A percentile compares a stretch with the other conserved stretches of the same genome.
These are phyloP conservation scores for Anarhynchus alexandrinus DNA, from an alignment of 2,113 vertebrate genomes.

Conservation along the genomic window DNA sequence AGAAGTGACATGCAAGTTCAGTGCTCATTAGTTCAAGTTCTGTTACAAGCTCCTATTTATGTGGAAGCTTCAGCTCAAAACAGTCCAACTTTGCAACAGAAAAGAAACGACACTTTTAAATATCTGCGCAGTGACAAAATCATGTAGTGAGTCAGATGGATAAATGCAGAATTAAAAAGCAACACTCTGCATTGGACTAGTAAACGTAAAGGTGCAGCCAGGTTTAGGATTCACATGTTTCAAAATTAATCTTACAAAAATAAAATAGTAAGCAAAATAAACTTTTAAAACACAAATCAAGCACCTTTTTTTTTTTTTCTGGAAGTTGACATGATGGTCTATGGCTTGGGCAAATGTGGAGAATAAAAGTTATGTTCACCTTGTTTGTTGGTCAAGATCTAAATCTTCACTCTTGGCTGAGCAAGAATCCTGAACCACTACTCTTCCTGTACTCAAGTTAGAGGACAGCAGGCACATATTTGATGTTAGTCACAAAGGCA, in stretches of 20 bases:
- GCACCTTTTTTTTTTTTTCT: background rate
- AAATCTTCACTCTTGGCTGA: background rate
- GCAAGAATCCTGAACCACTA: background rate
- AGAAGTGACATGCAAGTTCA: background rate
- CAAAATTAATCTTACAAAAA: background rate
- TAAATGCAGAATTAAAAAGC: background rate
- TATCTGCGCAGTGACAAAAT: background rate
- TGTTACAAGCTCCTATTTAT: background rate
- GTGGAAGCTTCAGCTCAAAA: background rate
- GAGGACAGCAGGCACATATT: background rate
- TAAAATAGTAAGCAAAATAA: background rate
- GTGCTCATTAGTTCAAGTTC: conserved; percentile 29
- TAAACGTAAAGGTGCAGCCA: background rate
- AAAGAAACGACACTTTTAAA: background rate
- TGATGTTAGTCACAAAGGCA: background rate
- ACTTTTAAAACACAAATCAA: background rate
- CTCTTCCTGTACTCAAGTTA: background rate
- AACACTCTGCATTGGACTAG: background rate
- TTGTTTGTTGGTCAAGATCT: background rate
- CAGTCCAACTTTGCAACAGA: background rate
- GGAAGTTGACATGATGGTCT: background rate
- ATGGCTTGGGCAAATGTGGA: background rate
- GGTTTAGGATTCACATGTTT: background rate
- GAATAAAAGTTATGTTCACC: background rate
- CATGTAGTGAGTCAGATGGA: background rate